phyloP scores from a whole-genome alignment of 2,797 vertebrate genomes.

The Menidia menidia region DNA sequence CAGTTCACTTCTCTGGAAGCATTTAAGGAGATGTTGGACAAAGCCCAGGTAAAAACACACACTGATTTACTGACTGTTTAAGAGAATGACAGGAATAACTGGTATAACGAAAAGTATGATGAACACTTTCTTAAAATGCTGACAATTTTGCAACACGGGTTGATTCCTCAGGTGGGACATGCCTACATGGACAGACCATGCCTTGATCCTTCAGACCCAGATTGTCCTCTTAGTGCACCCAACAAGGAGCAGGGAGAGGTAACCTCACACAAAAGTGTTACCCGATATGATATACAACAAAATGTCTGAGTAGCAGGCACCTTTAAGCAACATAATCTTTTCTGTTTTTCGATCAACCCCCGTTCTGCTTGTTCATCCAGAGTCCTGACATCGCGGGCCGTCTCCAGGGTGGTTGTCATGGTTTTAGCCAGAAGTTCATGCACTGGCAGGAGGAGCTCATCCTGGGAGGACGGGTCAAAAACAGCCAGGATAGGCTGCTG shows the following conservation, averaged over 20 bases:
- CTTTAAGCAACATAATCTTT: constrained; percentile 20
- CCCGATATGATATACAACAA: constrained; percentile 3
- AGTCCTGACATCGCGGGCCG: constrained; percentile 87
- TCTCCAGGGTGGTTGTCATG: constrained; percentile 93
- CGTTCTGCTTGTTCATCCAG: constrained; percentile 68
- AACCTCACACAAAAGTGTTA: constrained; percentile 4
- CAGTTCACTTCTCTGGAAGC: constrained; percentile 95
- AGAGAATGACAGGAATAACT: neutral
- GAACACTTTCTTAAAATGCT: neutral
- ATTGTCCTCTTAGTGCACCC: constrained; percentile 92
- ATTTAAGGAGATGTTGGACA: constrained; percentile 96
- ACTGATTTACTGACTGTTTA: constrained; percentile 9
- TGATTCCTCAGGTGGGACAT: constrained; percentile 81
- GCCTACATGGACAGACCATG: constrained; percentile 97
- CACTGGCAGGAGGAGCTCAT: constrained; percentile 99
- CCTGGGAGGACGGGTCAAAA: constrained; percentile 90
- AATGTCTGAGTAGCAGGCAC: neutral
- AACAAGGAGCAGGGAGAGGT: constrained; percentile 93
- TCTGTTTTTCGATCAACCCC: neutral
- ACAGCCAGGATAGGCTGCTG: constrained; percentile 87
- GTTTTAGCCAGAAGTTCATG: constrained; percentile 98
- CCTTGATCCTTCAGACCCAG: constrained; percentile 89
- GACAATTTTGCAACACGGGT: constrained; percentile 12
- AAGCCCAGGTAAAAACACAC: constrained; percentile 87
- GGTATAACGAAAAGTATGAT: neutral